These are phyloP conservation scores for Drosophila mercatorum DNA, from an alignment of 2,888 invertebrate species.

Conservation along the genomic window DNA sequence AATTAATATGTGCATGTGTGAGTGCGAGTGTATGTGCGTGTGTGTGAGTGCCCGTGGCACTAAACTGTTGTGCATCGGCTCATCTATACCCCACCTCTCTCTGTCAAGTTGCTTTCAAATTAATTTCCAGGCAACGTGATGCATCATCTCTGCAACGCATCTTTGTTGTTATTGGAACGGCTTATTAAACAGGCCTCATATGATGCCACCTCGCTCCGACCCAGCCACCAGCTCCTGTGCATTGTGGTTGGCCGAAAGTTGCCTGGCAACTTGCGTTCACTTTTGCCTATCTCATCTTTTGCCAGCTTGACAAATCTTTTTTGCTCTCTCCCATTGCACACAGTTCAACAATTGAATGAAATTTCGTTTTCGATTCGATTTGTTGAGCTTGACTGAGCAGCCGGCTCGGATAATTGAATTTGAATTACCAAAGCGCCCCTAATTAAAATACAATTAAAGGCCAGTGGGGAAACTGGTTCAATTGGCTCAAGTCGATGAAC, in stretches of 20 bases:
- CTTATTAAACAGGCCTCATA: conserved; percentile 38
- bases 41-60: conserved; percentile 55
- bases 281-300: conserved; percentile 36
- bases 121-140: conserved; percentile 70
- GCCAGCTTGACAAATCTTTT: conserved; percentile 29
- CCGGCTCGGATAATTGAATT: conserved; percentile 25
- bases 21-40: not conserved
- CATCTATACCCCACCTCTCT: conserved; percentile 41
- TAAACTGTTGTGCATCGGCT: conserved; percentile 68
- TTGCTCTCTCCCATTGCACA: conserved; percentile 33
- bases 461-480: conserved; percentile 12
- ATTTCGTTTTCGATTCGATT: conserved; percentile 29
- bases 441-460: conserved; percentile 40
- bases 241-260: conserved; percentile 45
- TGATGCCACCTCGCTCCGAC: not conserved
- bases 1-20: conserved; percentile 63
- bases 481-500: not conserved
- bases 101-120: conserved; percentile 60
- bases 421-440: conserved; percentile 39
- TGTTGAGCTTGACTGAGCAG: not conserved
- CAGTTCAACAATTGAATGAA: conserved; percentile 28
- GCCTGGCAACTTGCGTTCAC: conserved; percentile 52
- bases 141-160: conserved; percentile 26
- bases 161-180: conserved; percentile 44
- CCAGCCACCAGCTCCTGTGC: not conserved